phyloP scores from a whole-genome alignment of 2,888 invertebrate genomes.

The Latrodectus elegans region DNA sequence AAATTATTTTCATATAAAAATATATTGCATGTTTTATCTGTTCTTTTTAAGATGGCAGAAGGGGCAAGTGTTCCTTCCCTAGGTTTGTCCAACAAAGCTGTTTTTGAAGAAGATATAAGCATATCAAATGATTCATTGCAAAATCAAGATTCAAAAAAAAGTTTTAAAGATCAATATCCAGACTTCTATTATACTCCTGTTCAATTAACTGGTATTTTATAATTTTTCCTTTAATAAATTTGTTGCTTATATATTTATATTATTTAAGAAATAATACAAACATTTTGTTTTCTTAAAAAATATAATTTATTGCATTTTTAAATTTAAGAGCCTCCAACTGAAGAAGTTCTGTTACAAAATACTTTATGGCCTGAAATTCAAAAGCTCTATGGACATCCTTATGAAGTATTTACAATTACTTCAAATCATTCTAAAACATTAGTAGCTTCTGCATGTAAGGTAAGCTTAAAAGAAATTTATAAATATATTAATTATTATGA shows the following conservation, averaged over 20 bases:
- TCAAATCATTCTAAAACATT: slow-evolving; percentile 83
- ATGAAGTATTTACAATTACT: slow-evolving; percentile 90
- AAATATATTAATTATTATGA: not conserved
- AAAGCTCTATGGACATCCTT: slow-evolving; percentile 97
- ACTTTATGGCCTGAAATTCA: slow-evolving; percentile 97
- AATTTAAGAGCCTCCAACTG: slow-evolving; percentile 86
- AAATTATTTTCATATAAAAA: not conserved
- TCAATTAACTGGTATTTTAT: slow-evolving; percentile 74
- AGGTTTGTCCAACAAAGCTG: slow-evolving; percentile 96
- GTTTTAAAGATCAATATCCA: slow-evolving; percentile 79
- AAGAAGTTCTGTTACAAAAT: slow-evolving; percentile 92
- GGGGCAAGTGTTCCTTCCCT: slow-evolving; percentile 95
- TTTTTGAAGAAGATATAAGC: slow-evolving; percentile 79
- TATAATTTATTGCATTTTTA: slow-evolving; percentile 12
- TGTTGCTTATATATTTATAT: too few relatives aligned
- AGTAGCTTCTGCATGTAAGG: slow-evolving; percentile 89
- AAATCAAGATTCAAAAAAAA: slow-evolving; percentile 73
- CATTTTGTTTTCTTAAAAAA: not conserved
- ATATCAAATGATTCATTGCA: slow-evolving; percentile 72
- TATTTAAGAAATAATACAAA: not conserved
- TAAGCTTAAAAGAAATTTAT: slow-evolving; percentile 19
- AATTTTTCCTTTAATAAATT: not conserved
- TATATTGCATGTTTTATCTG: not conserved
- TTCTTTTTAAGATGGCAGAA: slow-evolving; percentile 72
- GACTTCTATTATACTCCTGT: slow-evolving; percentile 81